Conservation (phyloP, 2,888 invertebrate species). For the Plebejus argus region DNA sequence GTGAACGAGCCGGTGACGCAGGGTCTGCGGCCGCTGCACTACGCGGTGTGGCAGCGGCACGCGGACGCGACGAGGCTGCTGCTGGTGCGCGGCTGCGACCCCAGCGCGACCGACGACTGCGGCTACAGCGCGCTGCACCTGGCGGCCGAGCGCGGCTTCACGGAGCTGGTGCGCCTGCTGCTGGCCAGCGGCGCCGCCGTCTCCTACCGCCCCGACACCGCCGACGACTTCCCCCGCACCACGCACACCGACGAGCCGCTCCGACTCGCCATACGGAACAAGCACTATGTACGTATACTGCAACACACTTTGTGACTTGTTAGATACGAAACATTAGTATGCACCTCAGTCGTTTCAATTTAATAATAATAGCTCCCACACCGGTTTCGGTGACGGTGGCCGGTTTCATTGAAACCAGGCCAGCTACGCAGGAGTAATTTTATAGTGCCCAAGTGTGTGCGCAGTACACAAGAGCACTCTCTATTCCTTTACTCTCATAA, state of each 20-base stretch:
- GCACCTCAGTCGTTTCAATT: too few species aligned
- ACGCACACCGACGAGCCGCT: constrained; percentile 92
- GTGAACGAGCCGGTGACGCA: constrained; percentile 88
- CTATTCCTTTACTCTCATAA: too few species aligned
- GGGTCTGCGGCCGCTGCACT: constrained; percentile 93
- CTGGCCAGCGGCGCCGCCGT: constrained; percentile 90
- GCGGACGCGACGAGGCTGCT: constrained; percentile 90
- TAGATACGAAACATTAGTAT: too few species aligned
- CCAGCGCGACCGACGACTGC: constrained; percentile 92
- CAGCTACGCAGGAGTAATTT: too few species aligned
- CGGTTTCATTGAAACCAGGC: too few species aligned
- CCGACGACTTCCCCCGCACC: constrained; percentile 87
- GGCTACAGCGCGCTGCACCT: constrained; percentile 95
- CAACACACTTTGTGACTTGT: not conserved
- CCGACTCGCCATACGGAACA: constrained; percentile 92
- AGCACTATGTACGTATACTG: constrained; percentile 82
- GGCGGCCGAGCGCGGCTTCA: constrained; percentile 92
- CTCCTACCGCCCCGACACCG: constrained; percentile 87
- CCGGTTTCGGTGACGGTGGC: too few species aligned
- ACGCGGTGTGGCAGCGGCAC: constrained; percentile 94
- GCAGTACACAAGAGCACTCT: too few species aligned
- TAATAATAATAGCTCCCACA: too few species aligned
- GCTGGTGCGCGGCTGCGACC: constrained; percentile 89
- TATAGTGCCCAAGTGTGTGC: too few species aligned
- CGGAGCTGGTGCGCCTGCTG: constrained; percentile 85